Conservation (phyloP, 1,140 invertebrate species). For the Chrysoperla carnea region DNA sequence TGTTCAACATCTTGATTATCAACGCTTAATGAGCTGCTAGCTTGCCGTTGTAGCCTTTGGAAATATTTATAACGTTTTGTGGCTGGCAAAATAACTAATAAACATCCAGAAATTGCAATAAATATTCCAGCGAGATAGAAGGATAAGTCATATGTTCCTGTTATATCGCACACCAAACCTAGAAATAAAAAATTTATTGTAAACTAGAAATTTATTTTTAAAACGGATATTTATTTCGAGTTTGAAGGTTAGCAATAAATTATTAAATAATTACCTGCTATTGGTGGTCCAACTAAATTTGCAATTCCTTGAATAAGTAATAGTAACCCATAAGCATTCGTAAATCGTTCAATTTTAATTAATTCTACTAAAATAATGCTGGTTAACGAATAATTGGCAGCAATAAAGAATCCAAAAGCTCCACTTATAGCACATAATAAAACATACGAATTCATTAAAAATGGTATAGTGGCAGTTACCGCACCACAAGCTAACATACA, state of each 20-base stretch:
- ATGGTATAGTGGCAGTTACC: constrained; percentile 49
- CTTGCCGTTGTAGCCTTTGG: constrained; percentile 9
- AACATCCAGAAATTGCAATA: constrained; percentile 64
- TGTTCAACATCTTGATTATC: constrained; percentile 6
- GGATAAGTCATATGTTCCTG: constrained; percentile 59
- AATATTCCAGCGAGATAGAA: constrained; percentile 77
- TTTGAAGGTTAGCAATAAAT: background rate
- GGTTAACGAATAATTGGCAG: constrained; percentile 73
- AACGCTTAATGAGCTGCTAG: constrained; percentile 5
- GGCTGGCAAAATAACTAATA: constrained; percentile 48
- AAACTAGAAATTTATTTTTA: background rate
- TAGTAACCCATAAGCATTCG: constrained; percentile 75
- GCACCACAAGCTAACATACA: constrained; percentile 63
- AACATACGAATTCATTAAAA: constrained; percentile 36
- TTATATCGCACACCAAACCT: constrained; percentile 68
- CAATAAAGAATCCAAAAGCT: constrained; percentile 68
- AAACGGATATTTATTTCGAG: background rate
- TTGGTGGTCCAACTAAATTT: constrained; percentile 70
- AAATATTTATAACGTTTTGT: constrained; percentile 24
- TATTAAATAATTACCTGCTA: constrained; percentile 43
- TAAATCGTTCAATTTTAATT: constrained; percentile 71
- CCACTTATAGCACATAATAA: constrained; percentile 41
- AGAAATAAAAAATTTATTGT: constrained; percentile 27
- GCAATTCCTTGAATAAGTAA: constrained; percentile 76
- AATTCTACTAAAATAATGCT: constrained; percentile 74